Evolutionary conservation across 2,797 vertebrate species (phyloP).

Genomic region (Pteropus rufus): DNA sequence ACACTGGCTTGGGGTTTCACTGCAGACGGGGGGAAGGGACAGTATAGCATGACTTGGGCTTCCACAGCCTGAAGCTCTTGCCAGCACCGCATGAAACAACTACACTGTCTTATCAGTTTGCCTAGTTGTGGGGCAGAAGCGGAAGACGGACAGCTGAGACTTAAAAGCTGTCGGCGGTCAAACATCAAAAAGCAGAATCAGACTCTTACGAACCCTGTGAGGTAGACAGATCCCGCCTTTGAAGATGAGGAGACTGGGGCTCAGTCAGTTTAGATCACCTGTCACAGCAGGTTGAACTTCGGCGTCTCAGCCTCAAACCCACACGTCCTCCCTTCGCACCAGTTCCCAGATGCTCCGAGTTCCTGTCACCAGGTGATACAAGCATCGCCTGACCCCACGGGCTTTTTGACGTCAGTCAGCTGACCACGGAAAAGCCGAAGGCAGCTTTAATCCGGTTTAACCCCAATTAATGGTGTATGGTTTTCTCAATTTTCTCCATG

Average conservation of each 20-base stretch:
- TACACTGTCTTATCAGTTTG: background rate
- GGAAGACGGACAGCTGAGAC: background rate
- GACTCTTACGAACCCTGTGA: background rate
- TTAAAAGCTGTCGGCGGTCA: background rate
- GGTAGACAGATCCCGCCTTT: background rate
- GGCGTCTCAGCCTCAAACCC: background rate
- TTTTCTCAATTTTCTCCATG: background rate
- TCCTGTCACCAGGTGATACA: background rate
- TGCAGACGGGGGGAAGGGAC: background rate
- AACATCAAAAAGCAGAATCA: background rate
- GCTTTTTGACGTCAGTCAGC: background rate
- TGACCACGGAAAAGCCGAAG: background rate
- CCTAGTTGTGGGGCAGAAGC: no score
- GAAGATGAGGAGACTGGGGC: background rate
- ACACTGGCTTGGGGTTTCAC: background rate
- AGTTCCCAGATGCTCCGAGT: background rate
- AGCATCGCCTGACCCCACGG: background rate
- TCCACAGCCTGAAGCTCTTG: background rate
- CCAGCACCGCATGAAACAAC: background rate
- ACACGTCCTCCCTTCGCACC: background rate
- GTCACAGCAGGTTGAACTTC: background rate
- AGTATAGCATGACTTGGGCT: fast-evolving
- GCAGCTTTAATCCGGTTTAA: background rate
- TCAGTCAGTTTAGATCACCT: background rate
- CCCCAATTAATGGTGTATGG: background rate